phyloP scores from a whole-genome alignment of 2,797 vertebrate species.

The Poecilia velifera region DNA sequence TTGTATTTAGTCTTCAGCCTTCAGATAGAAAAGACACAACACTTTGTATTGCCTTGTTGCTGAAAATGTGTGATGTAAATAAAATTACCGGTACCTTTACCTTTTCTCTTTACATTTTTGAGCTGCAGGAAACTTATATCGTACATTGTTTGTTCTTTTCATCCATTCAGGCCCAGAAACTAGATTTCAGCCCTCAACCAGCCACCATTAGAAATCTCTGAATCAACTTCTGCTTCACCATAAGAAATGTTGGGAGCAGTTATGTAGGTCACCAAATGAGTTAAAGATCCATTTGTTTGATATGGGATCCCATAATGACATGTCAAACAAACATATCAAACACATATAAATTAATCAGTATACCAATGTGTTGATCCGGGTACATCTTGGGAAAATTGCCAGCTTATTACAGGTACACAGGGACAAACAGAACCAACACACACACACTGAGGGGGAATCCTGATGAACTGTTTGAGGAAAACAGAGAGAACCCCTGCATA shows the following conservation, averaged over 20 bases:
- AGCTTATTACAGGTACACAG: neutral
- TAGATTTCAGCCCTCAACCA: neutral
- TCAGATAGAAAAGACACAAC: neutral
- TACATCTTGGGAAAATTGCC: neutral
- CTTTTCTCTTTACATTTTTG: neutral
- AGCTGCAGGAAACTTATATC: neutral
- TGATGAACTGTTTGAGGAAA: neutral
- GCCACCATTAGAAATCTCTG: neutral
- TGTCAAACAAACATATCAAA: no score
- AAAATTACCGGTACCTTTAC: no score
- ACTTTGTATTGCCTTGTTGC: no score
- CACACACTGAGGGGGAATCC: neutral
- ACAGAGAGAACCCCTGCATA: neutral
- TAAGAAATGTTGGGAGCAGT: neutral
- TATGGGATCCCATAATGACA: neutral
- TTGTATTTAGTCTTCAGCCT: neutral
- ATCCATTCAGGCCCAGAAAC: neutral
- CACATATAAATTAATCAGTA: no score
- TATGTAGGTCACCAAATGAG: neutral
- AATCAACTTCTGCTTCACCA: neutral
- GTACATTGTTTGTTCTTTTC: neutral
- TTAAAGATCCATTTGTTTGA: neutral
- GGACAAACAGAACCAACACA: neutral
- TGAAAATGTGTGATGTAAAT: no score
- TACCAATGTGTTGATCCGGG: neutral